Base-by-base conservation (phyloP, 2,888 invertebrate species). In the Nomada ferruginata region DNA sequence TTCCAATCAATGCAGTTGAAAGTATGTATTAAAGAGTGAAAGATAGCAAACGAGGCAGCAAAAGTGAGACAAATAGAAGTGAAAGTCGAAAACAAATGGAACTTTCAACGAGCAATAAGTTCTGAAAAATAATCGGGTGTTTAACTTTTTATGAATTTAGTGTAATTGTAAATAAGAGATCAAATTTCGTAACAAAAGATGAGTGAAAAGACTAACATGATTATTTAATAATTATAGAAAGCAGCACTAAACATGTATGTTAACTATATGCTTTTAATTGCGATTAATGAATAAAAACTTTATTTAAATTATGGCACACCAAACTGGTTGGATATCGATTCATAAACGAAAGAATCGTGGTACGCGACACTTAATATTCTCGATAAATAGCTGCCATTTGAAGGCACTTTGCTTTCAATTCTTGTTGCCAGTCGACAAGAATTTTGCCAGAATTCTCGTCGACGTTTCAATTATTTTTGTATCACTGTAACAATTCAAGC, bases 91-190 rank as follows among this genome's bases (percentile, higher is more conserved):
- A 55, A 20, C 15, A 47, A 47, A 10, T 36, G 26, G 26, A 53
- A 47, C 29, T 61, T 53, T 4, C n/a, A 72, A 71, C 9, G 44
- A 76, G 75, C 63, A 74, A 64, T 74, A 64, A 64, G 7, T 55
- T 23, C 15, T 42, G 9, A 9, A 53, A n/a, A 65, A 65, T 75
- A 60, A 75, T 77, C 26, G 60, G 60, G 60, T 53, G 60, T 75
- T 20, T 36, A 75, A 77, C 36, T 36, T 36, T 63, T 23, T 26
- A 13, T 26, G 13, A 7, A 23, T 74, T 50, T 68, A 53, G 13
- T 36, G 50, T 11, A 18, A 23, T 55, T 20, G 15, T 10, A 36
- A 36, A 50, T 50, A 11, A 50, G 15, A 50, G 18, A 50, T 50
- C 0, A 52, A 52, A 47, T 3, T 13, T 11, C n/a, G n/a, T 36